phyloP scores from a whole-genome alignment of 2,113 vertebrate species.

The Acrocephalus kingi region DNA sequence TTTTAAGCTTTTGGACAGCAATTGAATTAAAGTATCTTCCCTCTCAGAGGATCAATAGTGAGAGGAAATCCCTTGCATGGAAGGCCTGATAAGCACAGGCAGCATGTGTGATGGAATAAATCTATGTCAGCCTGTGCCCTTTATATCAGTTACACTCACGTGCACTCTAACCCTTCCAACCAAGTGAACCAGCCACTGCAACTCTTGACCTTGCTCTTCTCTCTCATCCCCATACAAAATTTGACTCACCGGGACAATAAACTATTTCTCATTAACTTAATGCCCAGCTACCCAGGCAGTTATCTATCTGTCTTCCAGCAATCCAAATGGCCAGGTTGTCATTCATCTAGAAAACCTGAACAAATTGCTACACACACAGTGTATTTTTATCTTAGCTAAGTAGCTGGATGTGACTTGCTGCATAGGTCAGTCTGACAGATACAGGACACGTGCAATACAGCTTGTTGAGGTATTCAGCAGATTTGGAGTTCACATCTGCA shows the following conservation, averaged over 20 bases:
- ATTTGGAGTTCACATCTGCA: neutral
- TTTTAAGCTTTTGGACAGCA: neutral
- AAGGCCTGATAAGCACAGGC: neutral
- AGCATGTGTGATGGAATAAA: neutral
- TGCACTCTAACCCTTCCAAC: neutral
- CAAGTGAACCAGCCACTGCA: neutral
- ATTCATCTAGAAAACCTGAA: neutral
- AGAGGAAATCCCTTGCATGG: neutral
- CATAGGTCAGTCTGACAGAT: neutral
- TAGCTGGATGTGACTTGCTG: neutral
- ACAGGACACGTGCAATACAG: neutral
- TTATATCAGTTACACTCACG: neutral
- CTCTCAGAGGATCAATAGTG: neutral
- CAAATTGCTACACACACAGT: neutral
- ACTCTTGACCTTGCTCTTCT: neutral
- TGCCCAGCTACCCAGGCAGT: neutral
- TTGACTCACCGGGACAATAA: neutral
- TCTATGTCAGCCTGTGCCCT: neutral
- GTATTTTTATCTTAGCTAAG: neutral
- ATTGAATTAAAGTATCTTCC: neutral
- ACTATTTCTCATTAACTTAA: neutral
- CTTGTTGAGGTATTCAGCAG: neutral
- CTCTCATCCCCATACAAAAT: neutral
- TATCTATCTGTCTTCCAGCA: neutral
- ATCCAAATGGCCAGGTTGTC: neutral